Conservation (phyloP, 2,113 vertebrate species). For the Platanista minor region DNA sequence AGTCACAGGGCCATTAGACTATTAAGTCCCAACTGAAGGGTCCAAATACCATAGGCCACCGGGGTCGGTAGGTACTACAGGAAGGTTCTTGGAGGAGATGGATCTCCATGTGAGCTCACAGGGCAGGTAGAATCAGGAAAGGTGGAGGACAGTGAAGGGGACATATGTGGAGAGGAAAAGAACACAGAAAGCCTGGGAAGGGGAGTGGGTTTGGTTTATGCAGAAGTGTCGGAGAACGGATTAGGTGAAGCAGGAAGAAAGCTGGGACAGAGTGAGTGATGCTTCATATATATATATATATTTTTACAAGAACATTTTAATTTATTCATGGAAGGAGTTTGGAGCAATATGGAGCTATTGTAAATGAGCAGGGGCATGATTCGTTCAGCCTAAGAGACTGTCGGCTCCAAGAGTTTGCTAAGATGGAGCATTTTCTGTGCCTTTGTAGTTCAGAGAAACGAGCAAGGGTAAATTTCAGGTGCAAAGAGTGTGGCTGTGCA, state of each 20-base stretch:
- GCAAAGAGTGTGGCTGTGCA: not conserved
- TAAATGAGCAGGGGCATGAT: not conserved
- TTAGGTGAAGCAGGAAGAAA: not conserved
- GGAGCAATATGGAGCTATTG: not conserved
- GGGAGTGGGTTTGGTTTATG: not conserved
- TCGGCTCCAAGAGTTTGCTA: not conserved
- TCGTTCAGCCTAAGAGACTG: not conserved
- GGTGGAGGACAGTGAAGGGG: not conserved
- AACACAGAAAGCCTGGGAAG: not conserved
- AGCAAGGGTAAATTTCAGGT: not conserved
- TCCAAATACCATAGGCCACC: not conserved
- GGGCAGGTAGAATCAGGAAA: not conserved
- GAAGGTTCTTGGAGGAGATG: not conserved
- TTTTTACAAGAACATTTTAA: not conserved
- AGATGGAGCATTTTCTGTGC: not conserved
- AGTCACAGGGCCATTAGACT: not conserved
- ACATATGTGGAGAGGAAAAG: not conserved
- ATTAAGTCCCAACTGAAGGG: not conserved
- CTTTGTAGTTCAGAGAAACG: not conserved
- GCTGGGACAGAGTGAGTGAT: not conserved
- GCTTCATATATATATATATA: not conserved
- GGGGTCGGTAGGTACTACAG: not conserved
- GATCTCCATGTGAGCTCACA: not conserved
- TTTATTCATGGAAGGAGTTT: not conserved
- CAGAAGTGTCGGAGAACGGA: not conserved